A percentile compares a stretch with the other conserved stretches of the same genome.
Evolutionary conservation across 1,140 invertebrate genomes (phyloP).

Genomic region (Pseudomyrmex sp.): DNA sequence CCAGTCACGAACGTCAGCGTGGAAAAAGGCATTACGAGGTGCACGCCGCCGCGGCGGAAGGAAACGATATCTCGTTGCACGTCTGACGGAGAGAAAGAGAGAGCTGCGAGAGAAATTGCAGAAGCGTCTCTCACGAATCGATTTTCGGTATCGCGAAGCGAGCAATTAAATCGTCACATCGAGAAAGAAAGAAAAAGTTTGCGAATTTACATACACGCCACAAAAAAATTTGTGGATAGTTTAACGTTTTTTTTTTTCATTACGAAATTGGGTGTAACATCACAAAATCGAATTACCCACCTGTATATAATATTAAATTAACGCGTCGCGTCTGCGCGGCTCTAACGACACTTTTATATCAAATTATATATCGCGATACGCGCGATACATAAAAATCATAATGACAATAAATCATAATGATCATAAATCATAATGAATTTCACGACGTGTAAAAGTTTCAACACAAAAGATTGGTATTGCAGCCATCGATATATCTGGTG

Average conservation of each 20-base stretch:
- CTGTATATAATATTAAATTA: too few species aligned
- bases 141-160: neutral
- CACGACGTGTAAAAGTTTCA: neutral
- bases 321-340: too few species aligned
- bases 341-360: too few species aligned
- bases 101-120: conserved; percentile 47
- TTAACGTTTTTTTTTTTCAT: neutral
- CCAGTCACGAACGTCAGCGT: conserved; percentile 62
- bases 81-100: conserved; percentile 28
- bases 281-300: too few species aligned
- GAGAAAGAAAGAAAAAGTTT: neutral
- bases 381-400: too few species aligned
- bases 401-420: neutral
- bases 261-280: too few species aligned
- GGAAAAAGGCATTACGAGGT: conserved; percentile 56
- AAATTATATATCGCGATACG: too few species aligned
- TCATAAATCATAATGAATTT: conserved; percentile 24
- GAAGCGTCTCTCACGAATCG: conserved; percentile 2
- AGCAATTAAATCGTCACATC: conserved; percentile 43
- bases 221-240: neutral
- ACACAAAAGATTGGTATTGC: neutral
- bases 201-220: neutral
- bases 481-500: conserved; percentile 25
- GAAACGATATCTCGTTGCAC: conserved; percentile 62
- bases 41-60: conserved; percentile 25